phyloP scores from a whole-genome alignment of 2,113 vertebrate species.

The Cettia cetti region DNA sequence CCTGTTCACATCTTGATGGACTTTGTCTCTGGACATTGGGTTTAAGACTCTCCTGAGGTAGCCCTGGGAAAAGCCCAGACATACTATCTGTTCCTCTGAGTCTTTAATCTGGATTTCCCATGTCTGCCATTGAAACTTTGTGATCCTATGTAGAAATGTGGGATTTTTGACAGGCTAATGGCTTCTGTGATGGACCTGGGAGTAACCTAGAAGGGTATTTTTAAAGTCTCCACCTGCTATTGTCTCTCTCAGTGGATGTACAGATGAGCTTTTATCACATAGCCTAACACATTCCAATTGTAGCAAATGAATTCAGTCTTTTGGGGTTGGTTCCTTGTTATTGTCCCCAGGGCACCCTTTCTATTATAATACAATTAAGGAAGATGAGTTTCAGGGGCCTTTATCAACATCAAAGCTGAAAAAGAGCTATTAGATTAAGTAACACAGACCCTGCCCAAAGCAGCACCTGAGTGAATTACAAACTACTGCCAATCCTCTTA shows the following conservation, averaged over 20 bases:
- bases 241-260: not conserved
- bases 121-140: not conserved
- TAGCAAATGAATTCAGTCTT: not conserved
- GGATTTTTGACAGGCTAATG: not conserved
- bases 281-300: not conserved
- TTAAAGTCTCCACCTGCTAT: not conserved
- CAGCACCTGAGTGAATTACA: constrained; percentile 29
- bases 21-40: not conserved
- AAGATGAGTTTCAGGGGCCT: constrained; percentile 11
- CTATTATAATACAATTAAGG: constrained; percentile 31
- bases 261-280: not conserved
- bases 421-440: constrained; percentile 28
- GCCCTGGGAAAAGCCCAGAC: not conserved
- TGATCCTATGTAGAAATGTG: not conserved
- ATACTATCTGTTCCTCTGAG: not conserved
- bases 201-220: not conserved
- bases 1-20: not conserved
- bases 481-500: constrained; percentile 13
- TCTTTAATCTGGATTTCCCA: not conserved
- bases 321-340: not conserved
- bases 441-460: constrained; percentile 15
- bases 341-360: not conserved
- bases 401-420: constrained; percentile 10
- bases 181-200: not conserved
- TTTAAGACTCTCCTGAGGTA: not conserved